A percentile compares a stretch with the other conserved stretches of the same genome.
Evolutionary conservation across 2,888 invertebrate species (phyloP).

Genomic region (Heteromyza rotundicornis): DNA sequence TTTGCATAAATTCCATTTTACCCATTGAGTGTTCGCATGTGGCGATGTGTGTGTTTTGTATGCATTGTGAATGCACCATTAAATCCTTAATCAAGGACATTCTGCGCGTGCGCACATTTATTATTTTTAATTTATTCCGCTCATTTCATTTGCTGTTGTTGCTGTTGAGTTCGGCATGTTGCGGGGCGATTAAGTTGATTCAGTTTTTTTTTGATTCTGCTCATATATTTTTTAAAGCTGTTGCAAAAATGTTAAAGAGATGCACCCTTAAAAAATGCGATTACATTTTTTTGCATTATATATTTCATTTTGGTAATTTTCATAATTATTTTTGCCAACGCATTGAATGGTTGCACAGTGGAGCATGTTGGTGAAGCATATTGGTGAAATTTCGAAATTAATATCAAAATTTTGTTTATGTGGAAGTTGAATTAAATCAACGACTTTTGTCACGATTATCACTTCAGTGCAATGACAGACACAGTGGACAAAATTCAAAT

Average conservation of each 20-base stretch:
- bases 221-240: not conserved
- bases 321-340: no score
- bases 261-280: conserved; percentile 22
- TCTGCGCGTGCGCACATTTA: conserved; percentile 13
- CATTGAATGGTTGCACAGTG: no score
- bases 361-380: no score
- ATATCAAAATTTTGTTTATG: no score
- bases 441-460: no score
- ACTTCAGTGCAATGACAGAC: no score
- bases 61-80: conserved; percentile 14
- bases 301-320: no score
- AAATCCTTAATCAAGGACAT: conserved; percentile 36
- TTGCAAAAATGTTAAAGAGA: conserved; percentile 13
- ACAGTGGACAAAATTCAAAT: no score
- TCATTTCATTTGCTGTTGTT: not conserved
- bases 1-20: conserved; percentile 1
- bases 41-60: conserved; percentile 23
- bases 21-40: conserved; percentile 12
- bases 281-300: no score
- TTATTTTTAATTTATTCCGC: conserved; percentile 17
- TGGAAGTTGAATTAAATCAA: no score
- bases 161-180: not conserved
- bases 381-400: no score
- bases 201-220: not conserved
- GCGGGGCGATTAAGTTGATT: conserved; percentile 2